phyloP scores from a whole-genome alignment of 2,797 vertebrate species.

The Telmatherina bonti region DNA sequence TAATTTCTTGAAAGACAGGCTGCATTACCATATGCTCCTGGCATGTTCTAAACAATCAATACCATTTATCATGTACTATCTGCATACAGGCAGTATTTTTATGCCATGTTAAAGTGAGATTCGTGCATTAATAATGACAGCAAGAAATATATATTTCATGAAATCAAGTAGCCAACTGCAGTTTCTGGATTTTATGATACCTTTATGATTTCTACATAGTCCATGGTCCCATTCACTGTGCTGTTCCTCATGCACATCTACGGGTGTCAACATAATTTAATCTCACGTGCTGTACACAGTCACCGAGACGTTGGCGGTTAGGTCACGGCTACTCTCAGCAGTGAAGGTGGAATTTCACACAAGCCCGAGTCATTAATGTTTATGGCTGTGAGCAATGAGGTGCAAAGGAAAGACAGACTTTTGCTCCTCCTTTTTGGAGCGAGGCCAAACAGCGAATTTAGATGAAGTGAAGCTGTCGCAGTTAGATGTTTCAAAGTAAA shows the following conservation, averaged over 20 bases:
- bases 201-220: constrained; percentile 14
- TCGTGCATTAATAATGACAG: constrained; percentile 47
- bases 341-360: constrained; percentile 68
- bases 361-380: constrained; percentile 70
- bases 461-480: constrained; percentile 51
- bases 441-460: constrained; percentile 47
- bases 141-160: constrained; percentile 23
- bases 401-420: constrained; percentile 49
- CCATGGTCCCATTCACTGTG: constrained; percentile 4
- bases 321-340: constrained; percentile 50
- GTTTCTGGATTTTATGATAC: constrained; percentile 14
- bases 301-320: constrained; percentile 38
- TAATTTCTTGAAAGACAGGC: neutral
- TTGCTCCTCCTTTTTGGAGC: constrained; percentile 35
- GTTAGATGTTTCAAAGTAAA: neutral
- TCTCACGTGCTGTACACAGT: constrained; percentile 45
- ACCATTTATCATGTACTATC: constrained; percentile 50
- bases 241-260: constrained; percentile 28
- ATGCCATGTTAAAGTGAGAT: neutral
- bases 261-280: constrained; percentile 52
- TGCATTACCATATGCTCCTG: constrained; percentile 31
- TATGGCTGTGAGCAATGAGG: constrained; percentile 52
- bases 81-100: constrained; percentile 60
- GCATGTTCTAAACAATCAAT: constrained; percentile 31
- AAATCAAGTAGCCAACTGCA: constrained; percentile 22